Evolutionary conservation across 2,113 vertebrate species (phyloP).

Genomic region (Grallaria varia): DNA sequence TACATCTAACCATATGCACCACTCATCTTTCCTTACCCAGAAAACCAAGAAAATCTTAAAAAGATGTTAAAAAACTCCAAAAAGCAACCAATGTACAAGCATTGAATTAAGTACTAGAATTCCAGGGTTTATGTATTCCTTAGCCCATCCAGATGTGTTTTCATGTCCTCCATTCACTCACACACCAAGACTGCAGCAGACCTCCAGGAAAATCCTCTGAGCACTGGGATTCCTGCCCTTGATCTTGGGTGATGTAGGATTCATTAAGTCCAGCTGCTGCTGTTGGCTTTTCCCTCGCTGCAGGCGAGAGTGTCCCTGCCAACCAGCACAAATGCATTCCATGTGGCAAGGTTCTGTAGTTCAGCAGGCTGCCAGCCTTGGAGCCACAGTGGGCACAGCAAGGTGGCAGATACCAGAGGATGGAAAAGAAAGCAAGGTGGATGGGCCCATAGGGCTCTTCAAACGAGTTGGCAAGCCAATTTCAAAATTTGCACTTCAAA

Average conservation of each 20-base stretch:
- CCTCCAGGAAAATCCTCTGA: not conserved
- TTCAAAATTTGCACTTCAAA: not conserved
- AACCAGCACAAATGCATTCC: not conserved
- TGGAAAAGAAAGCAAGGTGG: not conserved
- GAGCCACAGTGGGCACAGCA: not conserved
- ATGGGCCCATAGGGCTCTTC: not conserved
- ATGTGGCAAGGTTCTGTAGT: not conserved
- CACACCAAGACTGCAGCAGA: not conserved
- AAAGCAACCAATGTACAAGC: not conserved
- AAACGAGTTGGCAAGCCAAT: not conserved
- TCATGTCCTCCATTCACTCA: not conserved
- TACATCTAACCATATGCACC: not conserved
- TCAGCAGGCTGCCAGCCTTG: not conserved
- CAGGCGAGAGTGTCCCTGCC: not conserved
- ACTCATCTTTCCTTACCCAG: not conserved
- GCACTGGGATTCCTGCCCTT: not conserved
- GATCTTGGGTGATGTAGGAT: not conserved
- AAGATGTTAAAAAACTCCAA: rapidly evolving
- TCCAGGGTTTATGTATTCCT: not conserved
- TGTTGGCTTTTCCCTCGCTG: not conserved
- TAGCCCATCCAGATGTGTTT: not conserved
- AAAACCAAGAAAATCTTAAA: not conserved
- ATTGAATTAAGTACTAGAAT: not conserved
- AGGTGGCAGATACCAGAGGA: not conserved
- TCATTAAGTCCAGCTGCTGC: not conserved